A percentile compares a stretch with the other conserved stretches of the same genome.
These are phyloP conservation scores for Toxotes chatareus DNA, from an alignment of 2,113 vertebrate species.

Conservation along the genomic window DNA sequence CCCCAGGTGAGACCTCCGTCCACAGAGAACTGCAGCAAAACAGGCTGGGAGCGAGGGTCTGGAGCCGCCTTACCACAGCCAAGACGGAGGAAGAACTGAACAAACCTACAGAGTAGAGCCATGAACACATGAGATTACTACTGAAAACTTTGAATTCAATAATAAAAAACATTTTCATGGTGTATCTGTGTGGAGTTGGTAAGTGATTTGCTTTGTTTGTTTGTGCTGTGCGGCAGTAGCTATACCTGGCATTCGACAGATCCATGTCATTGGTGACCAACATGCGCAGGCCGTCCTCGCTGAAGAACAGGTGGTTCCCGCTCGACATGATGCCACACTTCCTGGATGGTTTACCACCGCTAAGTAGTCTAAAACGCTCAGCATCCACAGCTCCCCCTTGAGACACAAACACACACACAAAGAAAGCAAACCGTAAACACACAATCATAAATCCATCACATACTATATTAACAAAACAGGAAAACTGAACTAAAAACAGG, in stretches of 20 bases:
- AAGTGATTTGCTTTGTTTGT: neutral
- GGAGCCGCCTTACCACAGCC: slow-evolving; percentile 96
- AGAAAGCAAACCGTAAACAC: slow-evolving; percentile 11
- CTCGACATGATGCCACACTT: slow-evolving; percentile 98
- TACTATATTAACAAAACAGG: too few relatives aligned
- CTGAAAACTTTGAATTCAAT: neutral
- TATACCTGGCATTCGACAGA: slow-evolving; percentile 94
- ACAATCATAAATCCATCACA: neutral
- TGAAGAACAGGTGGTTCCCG: slow-evolving; percentile 98
- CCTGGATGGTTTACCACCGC: slow-evolving; percentile 95
- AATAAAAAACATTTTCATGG: neutral
- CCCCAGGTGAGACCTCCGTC: slow-evolving; percentile 94
- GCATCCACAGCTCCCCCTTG: slow-evolving; percentile 89
- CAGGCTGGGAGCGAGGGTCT: slow-evolving; percentile 95
- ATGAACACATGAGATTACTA: neutral
- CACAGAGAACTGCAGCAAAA: slow-evolving; percentile 95
- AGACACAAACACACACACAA: neutral
- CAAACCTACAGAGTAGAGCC: slow-evolving; percentile 85
- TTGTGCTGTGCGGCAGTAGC: slow-evolving; percentile 1
- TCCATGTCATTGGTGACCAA: slow-evolving; percentile 95
- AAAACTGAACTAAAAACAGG: too few relatives aligned
- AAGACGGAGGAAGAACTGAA: slow-evolving; percentile 98
- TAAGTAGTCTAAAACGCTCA: slow-evolving; percentile 90
- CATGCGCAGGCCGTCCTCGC: slow-evolving; percentile 96
- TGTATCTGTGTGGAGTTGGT: neutral